A percentile compares a stretch with the other conserved stretches of the same genome.
phyloP scores from a whole-genome alignment of 2,888 invertebrate genomes.

The Andrena camellia region DNA sequence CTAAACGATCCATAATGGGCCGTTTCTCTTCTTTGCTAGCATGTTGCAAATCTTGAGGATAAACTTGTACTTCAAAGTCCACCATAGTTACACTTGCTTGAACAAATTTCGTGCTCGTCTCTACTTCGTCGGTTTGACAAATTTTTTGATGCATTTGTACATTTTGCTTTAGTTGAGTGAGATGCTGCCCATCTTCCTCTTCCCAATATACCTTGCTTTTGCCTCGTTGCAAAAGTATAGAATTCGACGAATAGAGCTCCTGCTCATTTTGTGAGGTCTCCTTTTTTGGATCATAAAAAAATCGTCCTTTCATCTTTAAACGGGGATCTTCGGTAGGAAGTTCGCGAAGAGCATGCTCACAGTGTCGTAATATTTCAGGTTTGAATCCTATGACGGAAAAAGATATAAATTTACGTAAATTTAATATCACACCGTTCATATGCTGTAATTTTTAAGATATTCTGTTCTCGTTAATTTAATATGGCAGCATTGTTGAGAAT shows the following conservation, averaged over 20 bases:
- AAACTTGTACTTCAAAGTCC: slow-evolving; percentile 73
- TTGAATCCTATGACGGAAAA: slow-evolving; percentile 80
- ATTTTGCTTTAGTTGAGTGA: slow-evolving; percentile 39
- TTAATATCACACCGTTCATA: slow-evolving; percentile 30
- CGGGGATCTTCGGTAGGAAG: slow-evolving; percentile 82
- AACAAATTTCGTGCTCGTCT: slow-evolving; percentile 63
- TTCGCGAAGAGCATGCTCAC: slow-evolving; percentile 81
- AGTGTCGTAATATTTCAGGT: slow-evolving; percentile 82
- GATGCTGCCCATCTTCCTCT: slow-evolving; percentile 70
- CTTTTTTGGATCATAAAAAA: slow-evolving; percentile 81
- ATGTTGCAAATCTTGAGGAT: slow-evolving; percentile 63
- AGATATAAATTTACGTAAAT: slow-evolving; percentile 44
- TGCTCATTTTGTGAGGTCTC: slow-evolving; percentile 64
- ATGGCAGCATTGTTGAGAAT: slow-evolving; percentile 8
- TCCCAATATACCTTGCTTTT: slow-evolving; percentile 79
- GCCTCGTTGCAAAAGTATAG: slow-evolving; percentile 79
- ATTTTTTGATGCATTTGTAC: slow-evolving; percentile 80
- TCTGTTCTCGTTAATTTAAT: not conserved
- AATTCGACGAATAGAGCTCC: slow-evolving; percentile 76
- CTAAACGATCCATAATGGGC: slow-evolving; percentile 80
- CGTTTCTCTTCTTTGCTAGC: slow-evolving; percentile 76
- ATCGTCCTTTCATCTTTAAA: slow-evolving; percentile 82
- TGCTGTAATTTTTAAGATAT: not conserved
- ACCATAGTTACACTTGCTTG: slow-evolving; percentile 70
- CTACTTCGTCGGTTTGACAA: slow-evolving; percentile 81